Evolutionary conservation across 2,797 vertebrate genomes (phyloP), one percentile per base, ranked within the genome.

Genomic region (Acipenser ruthenus): DNA sequence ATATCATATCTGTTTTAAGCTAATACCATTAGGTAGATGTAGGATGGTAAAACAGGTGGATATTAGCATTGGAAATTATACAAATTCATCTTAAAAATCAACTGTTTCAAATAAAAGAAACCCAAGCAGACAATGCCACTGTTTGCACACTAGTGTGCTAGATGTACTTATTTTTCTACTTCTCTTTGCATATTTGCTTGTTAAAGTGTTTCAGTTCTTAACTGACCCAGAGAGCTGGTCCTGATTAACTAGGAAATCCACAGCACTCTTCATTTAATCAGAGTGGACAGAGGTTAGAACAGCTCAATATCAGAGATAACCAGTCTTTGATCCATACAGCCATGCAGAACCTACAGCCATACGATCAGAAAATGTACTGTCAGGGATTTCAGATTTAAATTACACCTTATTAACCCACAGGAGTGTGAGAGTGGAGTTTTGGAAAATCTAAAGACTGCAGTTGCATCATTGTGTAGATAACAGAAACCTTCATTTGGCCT

Each of bases 281-380:
- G 87, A 93, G 84, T 75, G 86, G 93, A 94, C 93, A 95, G 92
- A 91, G 92, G 92, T 94, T 93, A 94, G 87, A 91, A 93, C 89
- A 93, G 92, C 93, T 96, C 93, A 92, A 95, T 95, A 93, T 85
- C 81, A 86, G 86, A 77, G 89, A 94, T 93, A 93, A 91, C 88
- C 89, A 90, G 87, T 88, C 88, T 93, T 93, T 93, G 90, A 94
- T 93, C 90, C 91, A 90, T 88, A 89, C 87, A 90, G 89, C 84
- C 88, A 92, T 89, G 90, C 90, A 93, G 89, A 91, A 89, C 88
- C 88, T 86, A 76, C 85, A 81, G 85, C 84, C 82, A 81, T 82
- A 81, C 75, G 75, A 75, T 75, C 75, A 87, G 83, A 91, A 94
- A 93, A 89, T 89, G 91, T 90, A 88, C 81, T 87, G 88, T 93